phyloP scores from a whole-genome alignment of 2,888 invertebrate species.

The Pachliopta kotzebuea region DNA sequence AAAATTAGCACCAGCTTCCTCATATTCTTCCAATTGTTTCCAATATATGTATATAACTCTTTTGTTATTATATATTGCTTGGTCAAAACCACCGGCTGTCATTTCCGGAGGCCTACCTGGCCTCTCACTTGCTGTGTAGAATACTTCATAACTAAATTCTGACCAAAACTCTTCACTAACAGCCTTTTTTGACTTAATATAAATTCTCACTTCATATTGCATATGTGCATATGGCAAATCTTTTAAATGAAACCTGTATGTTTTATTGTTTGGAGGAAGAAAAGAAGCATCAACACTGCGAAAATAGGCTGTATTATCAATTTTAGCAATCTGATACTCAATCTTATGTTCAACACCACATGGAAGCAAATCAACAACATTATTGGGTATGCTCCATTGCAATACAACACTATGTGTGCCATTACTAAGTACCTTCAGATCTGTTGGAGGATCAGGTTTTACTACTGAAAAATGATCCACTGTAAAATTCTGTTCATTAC shows the following conservation, averaged over 20 bases:
- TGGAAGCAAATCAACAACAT: conserved; percentile 55
- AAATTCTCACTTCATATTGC: conserved; percentile 86
- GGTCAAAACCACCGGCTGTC: conserved; percentile 87
- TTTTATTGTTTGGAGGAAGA: conserved; percentile 56
- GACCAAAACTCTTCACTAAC: conserved; percentile 85
- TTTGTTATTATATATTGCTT: conserved; percentile 71
- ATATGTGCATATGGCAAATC: conserved; percentile 83
- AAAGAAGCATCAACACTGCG: conserved; percentile 61
- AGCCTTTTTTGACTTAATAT: conserved; percentile 80
- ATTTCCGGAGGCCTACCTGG: conserved; percentile 86
- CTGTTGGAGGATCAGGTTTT: conserved; percentile 57
- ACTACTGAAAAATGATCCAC: conserved; percentile 81
- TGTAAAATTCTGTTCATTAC: conserved; percentile 65
- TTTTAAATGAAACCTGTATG: conserved; percentile 69
- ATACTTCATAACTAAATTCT: conserved; percentile 78
- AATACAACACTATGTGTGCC: conserved; percentile 61
- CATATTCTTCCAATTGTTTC: conserved; percentile 85
- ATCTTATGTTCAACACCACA: conserved; percentile 65
- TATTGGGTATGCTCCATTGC: conserved; percentile 61
- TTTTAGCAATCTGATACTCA: conserved; percentile 72
- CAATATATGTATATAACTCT: conserved; percentile 88
- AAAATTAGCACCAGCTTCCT: conserved; percentile 88
- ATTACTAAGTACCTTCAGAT: conserved; percentile 49
- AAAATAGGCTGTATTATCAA: conserved; percentile 63
- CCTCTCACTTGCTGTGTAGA: conserved; percentile 80